A percentile compares a stretch with the other conserved stretches of the same genome.
phyloP scores from a whole-genome alignment of 2,888 invertebrate species.

The Dynastes maya region DNA sequence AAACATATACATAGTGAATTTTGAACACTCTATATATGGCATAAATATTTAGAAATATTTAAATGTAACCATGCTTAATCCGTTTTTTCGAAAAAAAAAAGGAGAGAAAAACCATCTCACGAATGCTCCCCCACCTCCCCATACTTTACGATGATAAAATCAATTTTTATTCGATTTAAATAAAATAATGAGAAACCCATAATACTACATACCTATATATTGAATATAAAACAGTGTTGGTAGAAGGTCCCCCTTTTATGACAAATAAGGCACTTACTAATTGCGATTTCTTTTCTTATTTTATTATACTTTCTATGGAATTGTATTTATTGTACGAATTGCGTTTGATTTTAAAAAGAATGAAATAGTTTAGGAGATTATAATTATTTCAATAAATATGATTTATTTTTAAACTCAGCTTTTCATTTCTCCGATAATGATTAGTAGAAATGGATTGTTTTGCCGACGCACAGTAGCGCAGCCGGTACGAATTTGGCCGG shows the following conservation, averaged over 20 bases:
- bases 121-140: background rate
- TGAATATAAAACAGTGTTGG: background rate
- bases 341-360: background rate
- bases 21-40: slow-evolving; percentile 23
- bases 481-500: no score
- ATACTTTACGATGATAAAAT: background rate
- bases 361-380: slow-evolving; percentile 28
- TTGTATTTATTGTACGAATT: background rate
- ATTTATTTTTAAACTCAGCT: slow-evolving; percentile 31
- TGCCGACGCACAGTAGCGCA: no score
- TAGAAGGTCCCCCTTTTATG: background rate
- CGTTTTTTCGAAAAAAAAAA: background rate
- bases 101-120: slow-evolving; percentile 4
- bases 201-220: background rate
- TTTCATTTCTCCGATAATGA: background rate
- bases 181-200: no score
- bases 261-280: background rate
- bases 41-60: slow-evolving; percentile 31
- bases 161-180: slow-evolving; percentile 7
- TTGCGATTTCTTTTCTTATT: background rate
- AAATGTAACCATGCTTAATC: slow-evolving; percentile 30
- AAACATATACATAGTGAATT: slow-evolving; percentile 17
- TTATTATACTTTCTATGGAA: background rate
- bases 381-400: slow-evolving; percentile 42
- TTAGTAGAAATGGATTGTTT: no score